Evolutionary conservation across 2,797 vertebrate genomes (phyloP), one percentile per base, ranked within the genome.

Genomic region (Mus caroli): DNA sequence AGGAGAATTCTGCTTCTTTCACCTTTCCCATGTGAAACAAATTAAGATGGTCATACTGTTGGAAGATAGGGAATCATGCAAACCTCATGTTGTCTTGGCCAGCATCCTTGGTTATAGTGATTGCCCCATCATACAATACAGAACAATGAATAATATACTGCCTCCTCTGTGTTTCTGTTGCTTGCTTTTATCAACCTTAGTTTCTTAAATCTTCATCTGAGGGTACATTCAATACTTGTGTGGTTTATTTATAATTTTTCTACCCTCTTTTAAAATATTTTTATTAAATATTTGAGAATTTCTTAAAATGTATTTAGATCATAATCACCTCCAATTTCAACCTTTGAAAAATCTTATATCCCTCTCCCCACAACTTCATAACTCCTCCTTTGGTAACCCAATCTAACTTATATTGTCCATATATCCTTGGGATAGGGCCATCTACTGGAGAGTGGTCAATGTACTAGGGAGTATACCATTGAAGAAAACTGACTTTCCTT

Each of bases 151-250:
- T 71, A 46, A 50, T 64, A 60, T 73, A 71, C 19, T 84, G 43
- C 20, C 80, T 90, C 37, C 11, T 86, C 92, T 86, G 28, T 87
- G 50, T 50, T 96, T 88, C 71, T 79, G 28, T 84, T 91, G 20
- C 54, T 84, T 56, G 17, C 56, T 75, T 93, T 19, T 50, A 88
- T 91, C 64, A 64, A 62, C 46, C 31, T 94, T 91, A 43, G 12
- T 91, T 94, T 90, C 80, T 87, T 83, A 88, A 88, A 79, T 40
- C 91, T 75, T n/a, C 54, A 62, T 79, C 17, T 88, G 54, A 62
- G n/a, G 0, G 6, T 94, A 75, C 34, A 94, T 94, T 52, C 34
- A 95, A 90, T 37, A 87, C 56, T 69, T 69, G 54, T 94, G 89
- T 50, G n/a, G 8, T 78, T 91, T 91, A 89, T 78, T 91, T 91